Base-by-base conservation (phyloP, 2,797 vertebrate genomes). In the Synanceia verrucosa region DNA sequence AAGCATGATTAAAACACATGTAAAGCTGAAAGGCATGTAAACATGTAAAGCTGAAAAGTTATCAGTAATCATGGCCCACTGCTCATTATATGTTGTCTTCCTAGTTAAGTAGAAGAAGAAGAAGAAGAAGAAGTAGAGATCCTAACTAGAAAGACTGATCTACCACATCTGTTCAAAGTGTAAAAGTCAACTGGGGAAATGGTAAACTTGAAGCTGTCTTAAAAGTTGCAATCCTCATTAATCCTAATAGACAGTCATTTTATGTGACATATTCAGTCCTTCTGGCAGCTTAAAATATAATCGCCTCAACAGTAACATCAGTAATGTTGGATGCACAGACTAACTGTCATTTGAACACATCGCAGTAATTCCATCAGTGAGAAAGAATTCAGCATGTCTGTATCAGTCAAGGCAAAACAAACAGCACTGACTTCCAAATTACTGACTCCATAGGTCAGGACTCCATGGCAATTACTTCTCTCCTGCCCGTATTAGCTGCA, bases 391-490 rank as follows among this genome's bases (percentile, higher is more conserved):
- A 78, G 36, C 10, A 21, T 33, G 26, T 65, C 10, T 75, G 34
- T 23, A 67, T 77, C 63, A 59, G 41, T 9, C 14, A n/a, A 21
- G 29, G 5, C 48, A 39, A 57, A 70, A 46, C 46, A 62, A 29
- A 63, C 60, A 64, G 59, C 66, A 50, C 36, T 52, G 39, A 33
- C 52, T 31, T 66, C 19, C 34, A 73, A 78, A 84, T 91, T 79
- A 67, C 71, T 60, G 43, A 63, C 62, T 83, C 73, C 36, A 60
- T 50, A 73, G 71, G 52, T 88, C 78, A 81, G 67, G n/a, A n/a
- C n/a, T n/a, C 78, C 78, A 63, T 13, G 51, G 60, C 82, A 82
- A 86, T 89, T 80, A 83, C 77, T 56, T 53, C 33, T 50, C 39
- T 61, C 47, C 41, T 56, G 59, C 21, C 48, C 70, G 56, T 56